These are phyloP conservation scores for Trematocara macrostoma DNA, from an alignment of 2,113 vertebrate genomes.

Conservation along the genomic window DNA sequence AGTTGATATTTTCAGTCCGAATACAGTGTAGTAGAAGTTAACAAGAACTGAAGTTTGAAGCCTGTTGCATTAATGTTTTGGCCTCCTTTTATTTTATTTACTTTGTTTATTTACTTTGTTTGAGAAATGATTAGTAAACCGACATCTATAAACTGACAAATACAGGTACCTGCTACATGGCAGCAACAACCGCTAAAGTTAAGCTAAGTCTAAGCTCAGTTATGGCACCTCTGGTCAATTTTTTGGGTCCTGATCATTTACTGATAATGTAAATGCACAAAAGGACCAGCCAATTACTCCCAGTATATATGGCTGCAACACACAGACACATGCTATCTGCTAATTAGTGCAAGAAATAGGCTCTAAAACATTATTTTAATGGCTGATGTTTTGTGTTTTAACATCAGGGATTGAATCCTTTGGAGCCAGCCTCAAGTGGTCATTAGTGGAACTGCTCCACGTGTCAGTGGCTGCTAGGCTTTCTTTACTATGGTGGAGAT, in stretches of 20 bases:
- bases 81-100: background rate
- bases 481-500: background rate
- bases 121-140: background rate
- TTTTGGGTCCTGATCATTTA: background rate
- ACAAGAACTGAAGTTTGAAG: background rate
- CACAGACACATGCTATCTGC: background rate
- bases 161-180: background rate
- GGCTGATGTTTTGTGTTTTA: background rate
- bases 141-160: background rate
- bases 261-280: background rate
- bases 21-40: background rate
- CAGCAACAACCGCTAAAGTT: background rate
- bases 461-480: rapidly evolving
- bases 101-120: background rate
- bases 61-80: background rate
- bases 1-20: background rate
- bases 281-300: background rate
- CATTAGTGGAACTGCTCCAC: background rate
- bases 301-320: background rate
- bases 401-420: background rate
- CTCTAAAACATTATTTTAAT: background rate
- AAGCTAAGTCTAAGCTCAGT: background rate
- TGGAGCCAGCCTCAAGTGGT: background rate
- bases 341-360: background rate
- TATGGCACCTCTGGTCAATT: background rate